Evolutionary conservation across 2,113 vertebrate species (phyloP), one percentile per base, ranked within the genome.

Genomic region (Dicaeum eximium): DNA sequence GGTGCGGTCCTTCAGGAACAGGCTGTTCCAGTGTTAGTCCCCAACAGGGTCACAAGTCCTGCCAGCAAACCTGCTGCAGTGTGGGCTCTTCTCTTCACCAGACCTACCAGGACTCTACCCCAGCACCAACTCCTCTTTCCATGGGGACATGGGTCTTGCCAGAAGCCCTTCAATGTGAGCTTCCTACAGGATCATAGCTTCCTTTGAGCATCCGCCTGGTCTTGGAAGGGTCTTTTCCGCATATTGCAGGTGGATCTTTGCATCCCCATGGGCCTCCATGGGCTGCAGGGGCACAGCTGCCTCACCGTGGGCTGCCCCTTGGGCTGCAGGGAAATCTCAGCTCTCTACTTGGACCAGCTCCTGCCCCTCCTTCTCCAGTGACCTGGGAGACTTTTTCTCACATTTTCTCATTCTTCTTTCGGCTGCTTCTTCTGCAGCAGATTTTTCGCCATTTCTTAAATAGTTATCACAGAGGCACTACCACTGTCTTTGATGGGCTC

Each of bases 271-370:
- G 8, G 7, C 7, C 4, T 61, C 7, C 19, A 4, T 21, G 15
- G 18, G 7, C 22, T 86, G 44, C 45, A 53, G 11, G 11, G 2
- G 9, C 4, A 58, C 24, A 80, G 28, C 33, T 70, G 30, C 10
- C 6, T 45, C 18, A 64, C 5, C 7, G 13, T 22, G 7, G 31
- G 5, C 65, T 64, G 20, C 38, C 18, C 4, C 9, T 31, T 0
- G 0, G 8, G 14, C 17, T 75, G 30, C 40, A 31, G 27, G 11
- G 15, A 24, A 50, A 82, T 13, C 9, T 60, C 18, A 33, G 18
- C 24, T 61, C 14, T 0, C 0, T 2, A 3, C 7, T 10, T 38
- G 35, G 5, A 81, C 11, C 20, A 38, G 10, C 3, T 85, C 33
- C 44, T 53, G 4, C 27, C 8, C 6, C 17, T 38, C 28, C 7